phyloP scores from a whole-genome alignment of 2,113 vertebrate species.

The Sigmodon hispidus region DNA sequence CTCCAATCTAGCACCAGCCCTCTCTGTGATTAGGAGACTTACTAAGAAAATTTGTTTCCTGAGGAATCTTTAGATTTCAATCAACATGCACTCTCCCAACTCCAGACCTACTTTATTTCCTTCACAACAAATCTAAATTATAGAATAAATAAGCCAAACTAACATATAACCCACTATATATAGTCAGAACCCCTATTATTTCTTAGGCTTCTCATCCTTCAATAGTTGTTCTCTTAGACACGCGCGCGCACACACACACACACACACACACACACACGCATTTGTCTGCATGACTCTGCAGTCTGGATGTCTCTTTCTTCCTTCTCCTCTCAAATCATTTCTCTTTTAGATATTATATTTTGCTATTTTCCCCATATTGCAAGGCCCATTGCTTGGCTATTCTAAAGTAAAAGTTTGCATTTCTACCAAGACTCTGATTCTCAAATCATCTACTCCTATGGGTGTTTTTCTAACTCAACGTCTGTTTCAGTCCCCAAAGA shows the following conservation, averaged over 20 bases:
- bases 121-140: constrained; percentile 45
- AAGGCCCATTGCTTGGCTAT: background rate
- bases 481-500: constrained; percentile 29
- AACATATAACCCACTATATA: background rate
- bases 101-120: constrained; percentile 12
- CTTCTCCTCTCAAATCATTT: background rate
- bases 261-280: background rate
- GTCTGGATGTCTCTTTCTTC: background rate
- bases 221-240: background rate
- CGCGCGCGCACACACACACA: background rate
- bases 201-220: background rate
- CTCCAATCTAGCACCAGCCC: background rate
- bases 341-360: background rate
- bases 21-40: background rate
- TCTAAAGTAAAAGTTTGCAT: background rate
- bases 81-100: background rate
- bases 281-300: background rate
- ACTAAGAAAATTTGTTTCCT: background rate
- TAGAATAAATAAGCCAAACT: constrained; percentile 15
- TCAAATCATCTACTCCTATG: constrained; percentile 41
- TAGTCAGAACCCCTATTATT: background rate
- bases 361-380: background rate
- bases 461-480: constrained; percentile 2
- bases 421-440: background rate
- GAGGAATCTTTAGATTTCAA: background rate